phyloP scores from a whole-genome alignment of 2,113 vertebrate species.

The Muscicapa adusta region DNA sequence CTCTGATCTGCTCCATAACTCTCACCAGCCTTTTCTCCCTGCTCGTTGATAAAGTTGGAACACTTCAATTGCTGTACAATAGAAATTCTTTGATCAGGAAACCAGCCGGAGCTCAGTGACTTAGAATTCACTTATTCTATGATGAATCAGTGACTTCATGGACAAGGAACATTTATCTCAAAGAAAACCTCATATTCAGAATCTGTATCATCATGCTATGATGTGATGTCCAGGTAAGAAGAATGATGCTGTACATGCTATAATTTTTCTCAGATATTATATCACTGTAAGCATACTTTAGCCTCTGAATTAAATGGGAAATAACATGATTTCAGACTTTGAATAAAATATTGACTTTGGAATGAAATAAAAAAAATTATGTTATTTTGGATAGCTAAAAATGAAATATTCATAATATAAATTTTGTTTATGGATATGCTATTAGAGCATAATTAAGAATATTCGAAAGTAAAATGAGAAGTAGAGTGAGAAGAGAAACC shows the following conservation, averaged over 20 bases:
- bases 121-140: neutral
- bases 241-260: neutral
- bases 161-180: neutral
- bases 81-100: neutral
- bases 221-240: neutral
- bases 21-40: neutral
- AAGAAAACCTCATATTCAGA: neutral
- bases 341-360: neutral
- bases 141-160: neutral
- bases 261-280: neutral
- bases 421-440: neutral
- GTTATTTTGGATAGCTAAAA: neutral
- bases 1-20: neutral
- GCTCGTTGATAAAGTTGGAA: neutral
- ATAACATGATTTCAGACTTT: neutral
- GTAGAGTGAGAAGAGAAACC: neutral
- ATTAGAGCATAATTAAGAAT: neutral
- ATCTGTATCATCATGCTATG: neutral
- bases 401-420: neutral
- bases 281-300: neutral
- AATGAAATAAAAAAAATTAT: neutral
- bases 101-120: neutral
- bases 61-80: neutral
- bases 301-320: neutral
- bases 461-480: neutral